phyloP scores from a whole-genome alignment of 1,140 invertebrate species.

The Drosophila orosa region DNA sequence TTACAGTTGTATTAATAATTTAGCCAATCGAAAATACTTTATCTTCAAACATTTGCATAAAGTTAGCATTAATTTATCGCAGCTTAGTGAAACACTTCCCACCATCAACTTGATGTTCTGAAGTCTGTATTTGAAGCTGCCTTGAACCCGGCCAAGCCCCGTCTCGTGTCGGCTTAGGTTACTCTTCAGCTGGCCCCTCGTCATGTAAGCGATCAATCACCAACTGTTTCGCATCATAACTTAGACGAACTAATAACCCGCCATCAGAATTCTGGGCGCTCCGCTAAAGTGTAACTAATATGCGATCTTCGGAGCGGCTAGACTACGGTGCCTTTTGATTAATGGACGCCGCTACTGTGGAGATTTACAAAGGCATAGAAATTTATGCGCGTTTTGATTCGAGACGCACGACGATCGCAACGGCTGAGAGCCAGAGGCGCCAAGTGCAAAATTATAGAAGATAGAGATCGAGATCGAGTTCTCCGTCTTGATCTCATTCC shows the following conservation, averaged over 20 bases:
- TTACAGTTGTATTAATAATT: not conserved
- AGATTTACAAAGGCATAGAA: conserved; percentile 55
- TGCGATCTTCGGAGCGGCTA: conserved; percentile 35
- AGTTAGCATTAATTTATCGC: not conserved
- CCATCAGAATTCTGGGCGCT: conserved; percentile 35
- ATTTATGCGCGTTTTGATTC: conserved; percentile 70
- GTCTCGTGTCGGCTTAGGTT: conserved; percentile 20
- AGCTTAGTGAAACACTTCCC: conserved; percentile 32
- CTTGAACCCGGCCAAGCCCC: conserved; percentile 37
- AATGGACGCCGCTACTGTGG: conserved; percentile 74
- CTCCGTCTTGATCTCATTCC: conserved; percentile 15
- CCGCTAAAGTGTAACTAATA: conserved; percentile 73
- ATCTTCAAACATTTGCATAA: not conserved
- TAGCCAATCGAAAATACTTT: not conserved
- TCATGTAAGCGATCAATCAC: conserved; percentile 39
- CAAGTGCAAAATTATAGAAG: conserved; percentile 56
- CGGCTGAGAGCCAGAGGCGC: conserved; percentile 39
- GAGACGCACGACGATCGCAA: conserved; percentile 54
- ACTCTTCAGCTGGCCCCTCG: conserved; percentile 20
- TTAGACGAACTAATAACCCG: conserved; percentile 51
- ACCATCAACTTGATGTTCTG: conserved; percentile 12
- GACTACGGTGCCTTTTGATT: conserved; percentile 69
- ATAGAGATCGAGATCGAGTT: conserved; percentile 25
- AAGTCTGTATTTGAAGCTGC: not conserved
- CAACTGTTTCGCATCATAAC: conserved; percentile 56